phyloP scores from a whole-genome alignment of 2,113 vertebrate species.

The Xenus cinereus region DNA sequence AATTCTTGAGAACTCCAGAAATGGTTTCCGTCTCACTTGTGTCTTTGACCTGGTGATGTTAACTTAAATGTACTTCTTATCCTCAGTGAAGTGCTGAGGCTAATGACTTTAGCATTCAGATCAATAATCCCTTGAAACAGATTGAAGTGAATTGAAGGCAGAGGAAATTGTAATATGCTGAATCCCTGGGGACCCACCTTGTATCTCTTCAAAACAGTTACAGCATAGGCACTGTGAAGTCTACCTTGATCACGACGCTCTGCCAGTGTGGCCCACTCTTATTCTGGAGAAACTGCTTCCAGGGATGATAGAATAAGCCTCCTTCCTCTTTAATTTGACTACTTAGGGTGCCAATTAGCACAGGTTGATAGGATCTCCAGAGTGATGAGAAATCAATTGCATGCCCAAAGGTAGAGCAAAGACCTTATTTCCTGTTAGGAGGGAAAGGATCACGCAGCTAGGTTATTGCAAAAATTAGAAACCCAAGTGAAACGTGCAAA shows the following conservation, averaged over 20 bases:
- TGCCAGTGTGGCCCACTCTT: background rate
- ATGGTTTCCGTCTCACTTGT: background rate
- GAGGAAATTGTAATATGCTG: background rate
- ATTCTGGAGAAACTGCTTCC: background rate
- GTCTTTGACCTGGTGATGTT: background rate
- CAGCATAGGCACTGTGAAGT: background rate
- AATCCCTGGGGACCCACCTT: background rate
- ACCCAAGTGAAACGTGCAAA: accelerated
- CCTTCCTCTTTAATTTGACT: background rate
- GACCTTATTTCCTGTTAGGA: background rate
- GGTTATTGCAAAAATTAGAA: background rate
- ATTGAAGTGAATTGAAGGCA: background rate
- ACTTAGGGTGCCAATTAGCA: background rate
- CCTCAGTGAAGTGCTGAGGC: background rate
- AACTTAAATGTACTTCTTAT: background rate
- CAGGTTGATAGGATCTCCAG: background rate
- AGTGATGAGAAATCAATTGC: background rate
- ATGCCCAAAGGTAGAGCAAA: background rate
- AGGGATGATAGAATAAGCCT: background rate
- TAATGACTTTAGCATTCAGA: slow-evolving; percentile 9
- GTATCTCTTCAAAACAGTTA: background rate
- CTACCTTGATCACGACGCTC: background rate
- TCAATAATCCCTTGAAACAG: slow-evolving; percentile 19
- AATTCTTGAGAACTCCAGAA: background rate
- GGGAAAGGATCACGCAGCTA: background rate